Evolutionary conservation across 2,888 invertebrate genomes (phyloP), one percentile per base, ranked within the genome.

Genomic region (Dryadula phaetusa): DNA sequence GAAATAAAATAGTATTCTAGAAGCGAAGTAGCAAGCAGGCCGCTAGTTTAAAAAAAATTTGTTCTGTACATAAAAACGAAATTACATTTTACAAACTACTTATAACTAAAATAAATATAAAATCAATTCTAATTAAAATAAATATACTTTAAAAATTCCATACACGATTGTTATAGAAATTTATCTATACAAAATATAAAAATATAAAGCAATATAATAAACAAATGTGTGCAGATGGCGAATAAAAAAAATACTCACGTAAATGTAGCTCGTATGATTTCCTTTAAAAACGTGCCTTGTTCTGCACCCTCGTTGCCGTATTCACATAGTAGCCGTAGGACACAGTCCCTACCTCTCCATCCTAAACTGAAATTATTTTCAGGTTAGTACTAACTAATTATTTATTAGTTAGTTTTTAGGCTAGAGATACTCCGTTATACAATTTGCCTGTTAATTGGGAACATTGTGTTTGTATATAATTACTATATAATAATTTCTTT

Each of bases 231-330:
- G 49, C 44, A 62, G 56, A 69, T 73, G 75, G 58, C 32, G 22
- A 61, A 68, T 72, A 75, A 70, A 64, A 69, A 67, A 70, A 69
- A 49, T 62, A 89, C 94, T 94, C 86, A 95, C 95, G 94, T 95
- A 82, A 96, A 95, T 56, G 95, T 90, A 12, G 94, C 93, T 81
- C 93, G 93, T 66, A 95, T 76, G 64, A 95, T 94, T 89, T 95
- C 95, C 67, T 94, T 93, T 69, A 95, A 81, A 78, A 95, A 95
- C 28, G 93, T 88, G 44, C 94, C 94, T 76, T 93, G 93, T 62
- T 85, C 75, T 4, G 74, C 74, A 64, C 79, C 82, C 18, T 83
- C 80, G 77, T 92, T 90, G 32, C 93, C 93, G 20, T 93, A 90
- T 76, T 94, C 93, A 77, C 95, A 95, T 62, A 95, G 86, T 72